Percentiles rank a stretch among this genome's conserved stretches.
Evolutionary conservation across 2,888 invertebrate species (phyloP).

Genomic region (Pristionchus entomophagus): DNA sequence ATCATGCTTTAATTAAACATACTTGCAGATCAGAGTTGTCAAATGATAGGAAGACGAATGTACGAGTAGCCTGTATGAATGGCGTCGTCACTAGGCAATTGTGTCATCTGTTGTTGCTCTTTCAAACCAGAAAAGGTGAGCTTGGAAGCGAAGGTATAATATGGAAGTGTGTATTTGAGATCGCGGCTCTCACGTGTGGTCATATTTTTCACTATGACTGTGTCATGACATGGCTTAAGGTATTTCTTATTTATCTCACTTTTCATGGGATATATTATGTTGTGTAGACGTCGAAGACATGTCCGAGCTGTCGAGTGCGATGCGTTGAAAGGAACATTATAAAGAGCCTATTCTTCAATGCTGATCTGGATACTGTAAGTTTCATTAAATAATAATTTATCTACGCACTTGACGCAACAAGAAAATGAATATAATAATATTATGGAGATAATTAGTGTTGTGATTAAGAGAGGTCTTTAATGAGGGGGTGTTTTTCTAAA

Average conservation of each 20-base stretch:
- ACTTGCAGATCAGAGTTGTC: background rate
- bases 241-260: no score
- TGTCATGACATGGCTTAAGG: slow-evolving; percentile 48
- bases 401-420: no score
- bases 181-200: slow-evolving; percentile 49
- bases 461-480: no score
- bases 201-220: slow-evolving; percentile 49
- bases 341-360: slow-evolving; percentile 33
- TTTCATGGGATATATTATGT: no score
- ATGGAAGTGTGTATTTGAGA: slow-evolving; percentile 10
- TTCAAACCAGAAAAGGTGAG: background rate
- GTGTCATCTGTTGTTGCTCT: background rate
- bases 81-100: background rate
- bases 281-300: slow-evolving; percentile 35
- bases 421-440: no score
- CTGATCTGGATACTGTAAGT: slow-evolving; percentile 7
- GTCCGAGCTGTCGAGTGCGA: slow-evolving; percentile 35
- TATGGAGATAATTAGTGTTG: no score
- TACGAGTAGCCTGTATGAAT: background rate
- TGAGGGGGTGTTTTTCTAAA: no score
- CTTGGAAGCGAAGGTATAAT: background rate
- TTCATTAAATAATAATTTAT: no score
- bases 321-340: slow-evolving; percentile 35
- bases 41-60: background rate
- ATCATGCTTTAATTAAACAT: no score